Evolutionary conservation across 1,140 invertebrate species (phyloP), one percentile per base, ranked within the genome.

Genomic region (Macrosteles quadrilineatus): DNA sequence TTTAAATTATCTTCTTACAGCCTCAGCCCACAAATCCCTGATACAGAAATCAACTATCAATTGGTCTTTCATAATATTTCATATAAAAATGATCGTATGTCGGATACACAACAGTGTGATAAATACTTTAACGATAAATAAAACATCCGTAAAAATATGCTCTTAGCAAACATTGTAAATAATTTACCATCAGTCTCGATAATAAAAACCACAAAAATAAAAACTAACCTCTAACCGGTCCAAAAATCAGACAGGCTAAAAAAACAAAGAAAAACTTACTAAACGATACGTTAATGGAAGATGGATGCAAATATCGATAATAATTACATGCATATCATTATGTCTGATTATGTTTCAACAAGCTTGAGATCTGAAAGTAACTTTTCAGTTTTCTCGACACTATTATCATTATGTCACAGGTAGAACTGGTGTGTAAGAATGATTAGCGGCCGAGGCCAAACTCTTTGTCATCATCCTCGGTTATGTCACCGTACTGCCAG

Each of bases 401-500:
- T 59, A 23, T 59, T 59, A 17, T 4, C 4, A 6, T 19, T 17
- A 19, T 19, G 14, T 50, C 14, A 19, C 14, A 17, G 14, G 47
- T 50, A 19, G 14, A 19, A 19, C 14, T 9, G n/a, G 47, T 19
- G 21, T 11, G 12, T 21, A 4, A 6, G 55, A 6, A 3, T n/a
- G 55, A 6, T 59, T 59, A 59, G 55, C 55, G 55, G 12, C 55
- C 55, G 55, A 59, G 55, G 25, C 55, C 55, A n/a, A 59, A 59
- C 81, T 96, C 94, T 72, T 89, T 89, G n/a, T 93, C 92, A 82
- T 98, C 95, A 76, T 98, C 97, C 74, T 95, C 95, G 67, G 91
- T 94, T 78, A 98, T 94, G 79, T 98, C 96, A 19, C 97, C 97
- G 79, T 99, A 98, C 75, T 91, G 88, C 96, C 97, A 99, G 72